Conservation (phyloP, 1,140 invertebrate genomes). For the Drosophila nigrodunni region DNA sequence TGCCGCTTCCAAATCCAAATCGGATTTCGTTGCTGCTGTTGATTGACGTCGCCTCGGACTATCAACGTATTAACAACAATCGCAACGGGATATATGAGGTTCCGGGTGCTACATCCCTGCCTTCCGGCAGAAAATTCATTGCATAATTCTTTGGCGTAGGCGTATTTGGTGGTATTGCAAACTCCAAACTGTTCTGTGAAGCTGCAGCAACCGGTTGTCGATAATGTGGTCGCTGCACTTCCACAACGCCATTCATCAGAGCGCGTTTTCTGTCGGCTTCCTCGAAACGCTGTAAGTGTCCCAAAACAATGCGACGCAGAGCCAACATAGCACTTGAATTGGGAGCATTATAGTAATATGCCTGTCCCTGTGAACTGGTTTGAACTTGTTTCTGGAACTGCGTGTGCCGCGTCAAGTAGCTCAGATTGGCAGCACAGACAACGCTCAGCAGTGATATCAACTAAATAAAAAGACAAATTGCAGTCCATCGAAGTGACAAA, state of each 20-base stretch:
- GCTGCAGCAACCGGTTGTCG: constrained; percentile 26
- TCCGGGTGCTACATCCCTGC: constrained; percentile 79
- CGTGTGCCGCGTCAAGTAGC: constrained; percentile 56
- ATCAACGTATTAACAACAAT: constrained; percentile 58
- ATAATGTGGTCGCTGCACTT: constrained; percentile 36
- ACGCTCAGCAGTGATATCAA: constrained; percentile 49
- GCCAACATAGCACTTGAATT: constrained; percentile 56
- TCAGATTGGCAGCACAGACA: constrained; percentile 36
- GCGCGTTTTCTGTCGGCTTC: constrained; percentile 46
- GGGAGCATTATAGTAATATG: constrained; percentile 56
- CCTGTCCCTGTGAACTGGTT: constrained; percentile 8
- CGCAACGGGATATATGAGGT: constrained; percentile 78
- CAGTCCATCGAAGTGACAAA: constrained; percentile 28
- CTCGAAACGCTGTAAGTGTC: constrained; percentile 67
- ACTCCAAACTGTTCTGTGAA: constrained; percentile 43
- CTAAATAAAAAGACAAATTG: constrained; percentile 57
- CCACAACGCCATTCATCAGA: constrained; percentile 34
- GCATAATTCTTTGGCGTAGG: constrained; percentile 79
- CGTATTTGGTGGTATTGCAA: constrained; percentile 59
- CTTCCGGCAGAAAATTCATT: constrained; percentile 70
- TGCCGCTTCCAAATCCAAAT: constrained; percentile 1
- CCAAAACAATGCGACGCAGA: constrained; percentile 61
- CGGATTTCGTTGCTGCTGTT: constrained; percentile 2
- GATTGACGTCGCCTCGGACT: neutral
- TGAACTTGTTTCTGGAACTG: constrained; percentile 5